These are phyloP conservation scores for Ceyx erithaca DNA, from an alignment of 2,797 vertebrate genomes.

Conservation along the genomic window DNA sequence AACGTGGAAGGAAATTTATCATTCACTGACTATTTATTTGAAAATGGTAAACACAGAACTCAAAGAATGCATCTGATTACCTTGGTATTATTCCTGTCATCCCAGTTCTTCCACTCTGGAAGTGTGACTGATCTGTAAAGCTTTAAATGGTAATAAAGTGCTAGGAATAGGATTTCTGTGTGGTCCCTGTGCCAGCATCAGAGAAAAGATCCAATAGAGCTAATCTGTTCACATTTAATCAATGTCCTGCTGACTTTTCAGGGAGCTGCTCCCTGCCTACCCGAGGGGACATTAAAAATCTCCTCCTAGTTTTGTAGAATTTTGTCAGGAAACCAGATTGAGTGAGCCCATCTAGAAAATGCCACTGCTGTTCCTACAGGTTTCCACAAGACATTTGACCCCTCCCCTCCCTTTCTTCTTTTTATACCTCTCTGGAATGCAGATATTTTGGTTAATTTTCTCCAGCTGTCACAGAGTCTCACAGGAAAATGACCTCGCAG, in stretches of 20 bases:
- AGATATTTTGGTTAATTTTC: constrained; percentile 78
- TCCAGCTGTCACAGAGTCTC: constrained; percentile 78
- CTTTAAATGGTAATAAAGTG: constrained; percentile 34
- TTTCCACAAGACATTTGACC: constrained; percentile 70
- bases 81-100: neutral
- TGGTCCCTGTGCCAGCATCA: constrained; percentile 43
- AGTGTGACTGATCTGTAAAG: neutral
- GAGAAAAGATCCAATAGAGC: constrained; percentile 42
- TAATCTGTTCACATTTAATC: constrained; percentile 54
- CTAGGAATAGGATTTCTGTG: constrained; percentile 40
- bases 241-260: constrained; percentile 57
- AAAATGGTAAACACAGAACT: neutral
- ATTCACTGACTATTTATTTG: neutral
- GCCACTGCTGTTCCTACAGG: constrained; percentile 31
- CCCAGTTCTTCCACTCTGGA: neutral
- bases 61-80: neutral
- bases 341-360: constrained; percentile 49
- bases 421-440: constrained; percentile 77
- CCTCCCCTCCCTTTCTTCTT: constrained; percentile 16
- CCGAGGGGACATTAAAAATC: constrained; percentile 38
- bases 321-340: constrained; percentile 66
- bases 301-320: constrained; percentile 29
- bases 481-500: constrained; percentile 69
- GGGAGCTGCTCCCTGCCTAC: constrained; percentile 37
- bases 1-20: neutral